phyloP scores from a whole-genome alignment of 2,113 vertebrate genomes.

The Empidonax traillii region DNA sequence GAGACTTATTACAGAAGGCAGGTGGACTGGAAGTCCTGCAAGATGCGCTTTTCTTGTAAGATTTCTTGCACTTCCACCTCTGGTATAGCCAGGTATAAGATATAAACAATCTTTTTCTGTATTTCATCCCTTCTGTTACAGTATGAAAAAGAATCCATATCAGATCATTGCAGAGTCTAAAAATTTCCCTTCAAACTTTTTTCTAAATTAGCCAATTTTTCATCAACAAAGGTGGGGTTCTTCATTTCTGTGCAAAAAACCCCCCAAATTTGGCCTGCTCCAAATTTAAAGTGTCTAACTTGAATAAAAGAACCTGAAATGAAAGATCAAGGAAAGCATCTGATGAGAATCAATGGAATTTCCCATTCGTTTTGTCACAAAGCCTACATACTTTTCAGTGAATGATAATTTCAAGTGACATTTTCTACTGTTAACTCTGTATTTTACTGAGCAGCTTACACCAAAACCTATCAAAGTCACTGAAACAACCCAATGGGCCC shows the following conservation, averaged over 20 bases:
- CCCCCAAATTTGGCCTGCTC: not conserved
- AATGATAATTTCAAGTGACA: not conserved
- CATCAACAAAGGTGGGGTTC: not conserved
- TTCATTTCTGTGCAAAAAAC: not conserved
- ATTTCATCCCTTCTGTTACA: not conserved
- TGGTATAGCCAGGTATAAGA: not conserved
- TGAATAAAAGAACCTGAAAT: not conserved
- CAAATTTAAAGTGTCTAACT: not conserved
- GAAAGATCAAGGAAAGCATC: not conserved
- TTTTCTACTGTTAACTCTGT: not conserved
- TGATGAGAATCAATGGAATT: not conserved
- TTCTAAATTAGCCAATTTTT: not conserved
- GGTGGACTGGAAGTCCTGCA: not conserved
- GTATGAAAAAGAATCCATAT: not conserved
- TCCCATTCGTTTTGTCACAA: not conserved
- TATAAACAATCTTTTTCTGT: not conserved
- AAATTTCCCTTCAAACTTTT: not conserved
- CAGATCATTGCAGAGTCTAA: not conserved
- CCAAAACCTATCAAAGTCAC: not conserved
- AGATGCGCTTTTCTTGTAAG: not conserved
- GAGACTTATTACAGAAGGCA: not conserved
- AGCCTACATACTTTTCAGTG: not conserved
- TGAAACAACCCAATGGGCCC: not conserved
- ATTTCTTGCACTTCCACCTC: not conserved
- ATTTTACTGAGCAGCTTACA: not conserved